Base-by-base conservation (phyloP, 2,888 invertebrate genomes). In the Plagodis dolabraria region DNA sequence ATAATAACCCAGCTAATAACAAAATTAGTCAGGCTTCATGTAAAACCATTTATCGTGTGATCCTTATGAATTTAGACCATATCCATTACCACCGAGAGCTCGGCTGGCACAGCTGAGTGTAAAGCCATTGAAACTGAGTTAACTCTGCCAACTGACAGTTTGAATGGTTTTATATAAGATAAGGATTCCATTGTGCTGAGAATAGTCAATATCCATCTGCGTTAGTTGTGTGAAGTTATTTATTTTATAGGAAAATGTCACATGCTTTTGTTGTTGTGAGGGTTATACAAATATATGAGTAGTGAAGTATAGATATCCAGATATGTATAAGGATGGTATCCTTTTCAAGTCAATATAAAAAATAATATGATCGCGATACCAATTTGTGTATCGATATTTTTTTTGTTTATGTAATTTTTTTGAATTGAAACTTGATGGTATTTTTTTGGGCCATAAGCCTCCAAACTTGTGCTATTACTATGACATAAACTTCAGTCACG, bases 91-190 rank as follows among this genome's bases (percentile, higher is more conserved):
- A 11, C 8, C n/a, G 34, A 47, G 33, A 11, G 9, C 2, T 2
- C 22, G 22, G 47, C 8, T 35, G 34, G 9, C 22, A 40, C 36
- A 47, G 43, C 33, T 33, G 38, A 43, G 48, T 45, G 8, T 47
- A 53, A 38, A 47, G n/a, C 47, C 12, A 36, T 46, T 47, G 35
- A 42, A 47, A 54, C 49, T 56, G 35, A 56, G 49, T 45, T 45
- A 45, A 48, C 48, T 42, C 22, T 5, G 2, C 11, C 5, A 12
- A 9, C 46, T 40, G 55, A 45, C 49, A 45, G 45, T 11, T 11
- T n/a, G 38, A 47, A 53, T 40, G 40, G 46, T 43, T 33, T 33
- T 50, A 36, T 38, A 45, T 22, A 33, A 33, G 55, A 56, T 56
- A 56, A 56, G 55, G 42, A 9, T 45, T 45, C 36, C 33, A 56